Evolutionary conservation across 1,140 invertebrate species (phyloP).

Genomic region (Drosophila subobscura): DNA sequence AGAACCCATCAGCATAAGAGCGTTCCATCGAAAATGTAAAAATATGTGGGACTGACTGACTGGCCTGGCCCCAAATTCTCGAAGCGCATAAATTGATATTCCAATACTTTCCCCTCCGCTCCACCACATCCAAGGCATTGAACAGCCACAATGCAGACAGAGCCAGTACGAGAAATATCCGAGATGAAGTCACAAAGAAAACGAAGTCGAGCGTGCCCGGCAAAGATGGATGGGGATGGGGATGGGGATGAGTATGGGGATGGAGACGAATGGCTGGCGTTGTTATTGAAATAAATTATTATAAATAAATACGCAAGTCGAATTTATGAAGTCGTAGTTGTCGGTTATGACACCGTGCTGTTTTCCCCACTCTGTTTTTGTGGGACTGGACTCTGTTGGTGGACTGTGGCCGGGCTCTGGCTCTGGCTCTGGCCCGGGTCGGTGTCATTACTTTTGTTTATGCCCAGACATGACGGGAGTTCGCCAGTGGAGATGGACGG

Average conservation of each 20-base stretch:
- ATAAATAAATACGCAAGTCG: conserved; percentile 81
- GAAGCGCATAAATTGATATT: conserved; percentile 76
- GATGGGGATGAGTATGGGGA: conserved; percentile 3
- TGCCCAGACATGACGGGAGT: conserved; percentile 35
- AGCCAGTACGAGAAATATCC: conserved; percentile 25
- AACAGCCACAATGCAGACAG: conserved; percentile 8
- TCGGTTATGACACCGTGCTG: conserved; percentile 58
- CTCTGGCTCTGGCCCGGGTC: conserved; percentile 11
- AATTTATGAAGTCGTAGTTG: conserved; percentile 79
- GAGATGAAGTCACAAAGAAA: conserved; percentile 54
- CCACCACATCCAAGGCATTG: too few relatives aligned
- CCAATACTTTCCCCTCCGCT: conserved; percentile 56
- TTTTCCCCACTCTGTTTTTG: conserved; percentile 36
- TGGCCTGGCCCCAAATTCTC: conserved; percentile 42
- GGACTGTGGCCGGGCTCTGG: conserved; percentile 18
- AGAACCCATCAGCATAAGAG: conserved; percentile 11
- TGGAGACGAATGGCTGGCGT: conserved; percentile 60
- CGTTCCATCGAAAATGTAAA: conserved; percentile 47
- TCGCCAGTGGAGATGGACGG: conserved; percentile 24
- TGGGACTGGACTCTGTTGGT: not conserved
- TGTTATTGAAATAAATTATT: conserved; percentile 83
- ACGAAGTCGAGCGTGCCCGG: conserved; percentile 1
- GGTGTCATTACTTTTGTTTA: conserved; percentile 78
- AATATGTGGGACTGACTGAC: conserved; percentile 35
- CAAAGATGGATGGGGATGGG: conserved; percentile 14